These are phyloP conservation scores for Camponotus pennsylvanicus DNA, from an alignment of 1,140 invertebrate genomes.

Conservation along the genomic window DNA sequence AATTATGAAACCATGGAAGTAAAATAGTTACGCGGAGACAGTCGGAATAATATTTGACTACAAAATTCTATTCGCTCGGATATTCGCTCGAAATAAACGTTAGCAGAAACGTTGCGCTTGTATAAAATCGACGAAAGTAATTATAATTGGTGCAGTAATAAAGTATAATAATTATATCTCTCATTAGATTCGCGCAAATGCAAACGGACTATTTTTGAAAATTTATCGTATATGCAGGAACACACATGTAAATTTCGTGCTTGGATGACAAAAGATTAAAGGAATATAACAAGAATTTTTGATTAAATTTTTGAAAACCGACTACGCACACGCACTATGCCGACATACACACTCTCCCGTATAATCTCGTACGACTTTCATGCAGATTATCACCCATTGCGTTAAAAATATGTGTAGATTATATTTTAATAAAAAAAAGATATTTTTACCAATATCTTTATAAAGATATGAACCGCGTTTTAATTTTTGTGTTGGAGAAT, in stretches of 20 bases:
- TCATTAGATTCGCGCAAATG: not conserved
- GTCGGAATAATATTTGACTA: slow-evolving; percentile 46
- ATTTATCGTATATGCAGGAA: not conserved
- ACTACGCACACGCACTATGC: not conserved
- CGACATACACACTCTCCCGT: not conserved
- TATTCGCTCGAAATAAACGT: slow-evolving; percentile 23
- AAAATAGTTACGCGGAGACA: slow-evolving; percentile 27
- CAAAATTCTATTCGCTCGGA: slow-evolving; percentile 35
- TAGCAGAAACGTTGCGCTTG: not conserved
- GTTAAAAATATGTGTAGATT: not conserved
- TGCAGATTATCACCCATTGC: slow-evolving; percentile 3
- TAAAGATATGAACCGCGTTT: not conserved
- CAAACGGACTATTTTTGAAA: slow-evolving; percentile 1
- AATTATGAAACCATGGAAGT: slow-evolving; percentile 29
- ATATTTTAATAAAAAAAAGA: not conserved
- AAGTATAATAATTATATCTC: slow-evolving; percentile 39
- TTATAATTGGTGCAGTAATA: slow-evolving; percentile 31
- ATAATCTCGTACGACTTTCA: slow-evolving; percentile 19
- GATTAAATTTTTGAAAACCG: slow-evolving; percentile 28
- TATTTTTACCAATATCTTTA: not conserved
- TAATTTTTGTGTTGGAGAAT: not conserved
- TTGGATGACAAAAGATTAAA: not conserved
- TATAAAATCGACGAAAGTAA: slow-evolving; percentile 36
- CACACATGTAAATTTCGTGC: not conserved
- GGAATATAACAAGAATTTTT: not conserved